Evolutionary conservation across 2,888 invertebrate species (phyloP).

Genomic region (Eupithecia pulchellata): DNA sequence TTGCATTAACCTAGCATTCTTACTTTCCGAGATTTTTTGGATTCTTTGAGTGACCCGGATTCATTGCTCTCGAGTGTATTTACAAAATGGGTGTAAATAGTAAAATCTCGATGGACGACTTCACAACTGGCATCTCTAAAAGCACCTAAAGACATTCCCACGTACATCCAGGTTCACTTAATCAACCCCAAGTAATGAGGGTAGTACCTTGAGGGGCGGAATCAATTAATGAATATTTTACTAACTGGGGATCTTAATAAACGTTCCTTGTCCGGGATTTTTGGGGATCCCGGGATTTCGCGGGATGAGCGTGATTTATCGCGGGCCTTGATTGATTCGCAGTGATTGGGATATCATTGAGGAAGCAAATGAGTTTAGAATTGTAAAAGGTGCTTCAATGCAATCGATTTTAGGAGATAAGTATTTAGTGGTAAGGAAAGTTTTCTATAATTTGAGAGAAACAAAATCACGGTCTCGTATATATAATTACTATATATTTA

Average conservation of each 20-base stretch:
- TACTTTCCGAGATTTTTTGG: no score
- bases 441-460: not conserved
- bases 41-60: no score
- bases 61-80: not conserved
- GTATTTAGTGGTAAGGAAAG: not conserved
- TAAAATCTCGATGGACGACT: constrained; percentile 22
- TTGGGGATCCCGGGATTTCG: constrained; percentile 69
- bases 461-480: not conserved
- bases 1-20: no score
- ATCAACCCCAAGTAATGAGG: constrained; percentile 82
- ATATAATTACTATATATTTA: no score
- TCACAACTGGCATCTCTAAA: constrained; percentile 46
- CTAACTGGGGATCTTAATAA: constrained; percentile 77
- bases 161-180: constrained; percentile 77
- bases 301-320: constrained; percentile 67
- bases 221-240: constrained; percentile 85
- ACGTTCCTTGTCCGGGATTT: constrained; percentile 79
- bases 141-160: constrained; percentile 56
- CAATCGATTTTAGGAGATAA: constrained; percentile 2
- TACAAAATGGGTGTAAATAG: not conserved
- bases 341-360: constrained; percentile 66
- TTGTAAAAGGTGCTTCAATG: not conserved
- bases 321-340: constrained; percentile 69
- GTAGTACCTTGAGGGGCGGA: constrained; percentile 75
- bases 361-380: constrained; percentile 20